Evolutionary conservation across 1,140 invertebrate species (phyloP).

Genomic region (Laupala kohalensis): DNA sequence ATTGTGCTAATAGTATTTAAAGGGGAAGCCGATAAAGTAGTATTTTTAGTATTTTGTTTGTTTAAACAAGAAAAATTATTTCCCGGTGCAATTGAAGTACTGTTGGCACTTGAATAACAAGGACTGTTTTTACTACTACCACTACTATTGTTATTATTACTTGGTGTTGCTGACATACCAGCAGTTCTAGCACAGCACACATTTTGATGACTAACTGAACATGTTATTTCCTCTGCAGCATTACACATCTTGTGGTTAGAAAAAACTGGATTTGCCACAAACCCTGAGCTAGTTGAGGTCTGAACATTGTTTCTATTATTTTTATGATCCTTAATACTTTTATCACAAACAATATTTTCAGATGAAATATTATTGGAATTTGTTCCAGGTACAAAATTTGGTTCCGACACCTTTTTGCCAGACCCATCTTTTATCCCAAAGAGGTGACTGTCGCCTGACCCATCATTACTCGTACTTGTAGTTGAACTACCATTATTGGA

Average conservation of each 20-base stretch:
- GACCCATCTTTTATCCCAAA: not conserved
- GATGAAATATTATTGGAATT: not conserved
- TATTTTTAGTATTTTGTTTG: not conserved
- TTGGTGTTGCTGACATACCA: too few relatives aligned
- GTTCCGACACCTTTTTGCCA: not conserved
- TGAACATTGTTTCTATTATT: not conserved
- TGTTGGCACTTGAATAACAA: not conserved
- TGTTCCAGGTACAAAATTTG: not conserved
- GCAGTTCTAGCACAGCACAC: too few relatives aligned
- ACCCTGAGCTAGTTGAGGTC: too few relatives aligned
- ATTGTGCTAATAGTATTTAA: not conserved
- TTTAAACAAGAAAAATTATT: too few relatives aligned
- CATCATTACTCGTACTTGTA: not conserved
- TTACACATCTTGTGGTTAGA: too few relatives aligned
- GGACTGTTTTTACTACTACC: not conserved
- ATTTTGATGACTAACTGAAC: too few relatives aligned
- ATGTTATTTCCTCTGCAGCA: too few relatives aligned
- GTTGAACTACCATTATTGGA: not conserved
- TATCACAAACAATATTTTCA: not conserved
- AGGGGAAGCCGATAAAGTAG: not conserved
- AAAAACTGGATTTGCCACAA: too few relatives aligned
- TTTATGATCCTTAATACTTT: not conserved
- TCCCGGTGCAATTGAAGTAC: too few relatives aligned
- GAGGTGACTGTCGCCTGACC: not conserved
- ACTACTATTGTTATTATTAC: not conserved